Percentiles rank a stretch among this genome's conserved stretches.
phyloP scores from a whole-genome alignment of 2,113 vertebrate genomes.

The Tragelaphus scriptus region DNA sequence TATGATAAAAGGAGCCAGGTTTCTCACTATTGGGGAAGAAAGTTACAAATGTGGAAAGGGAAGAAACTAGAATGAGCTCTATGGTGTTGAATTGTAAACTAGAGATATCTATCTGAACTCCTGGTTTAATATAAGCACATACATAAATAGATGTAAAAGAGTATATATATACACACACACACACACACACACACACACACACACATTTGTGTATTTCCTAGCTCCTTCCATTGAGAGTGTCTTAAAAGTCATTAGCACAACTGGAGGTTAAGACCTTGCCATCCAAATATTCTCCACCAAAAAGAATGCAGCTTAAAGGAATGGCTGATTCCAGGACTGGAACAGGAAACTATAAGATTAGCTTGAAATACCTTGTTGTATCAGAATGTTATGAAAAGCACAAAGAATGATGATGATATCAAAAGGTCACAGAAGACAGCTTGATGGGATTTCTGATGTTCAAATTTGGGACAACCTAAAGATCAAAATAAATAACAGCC shows the following conservation, averaged over 20 bases:
- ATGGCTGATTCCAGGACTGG: not conserved
- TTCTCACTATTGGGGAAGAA: not conserved
- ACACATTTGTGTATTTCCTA: not conserved
- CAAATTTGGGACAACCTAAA: not conserved
- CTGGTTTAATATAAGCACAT: not conserved
- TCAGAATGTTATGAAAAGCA: not conserved
- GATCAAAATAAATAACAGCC: not conserved
- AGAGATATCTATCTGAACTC: not conserved
- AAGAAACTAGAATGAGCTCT: not conserved
- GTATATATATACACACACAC: no score
- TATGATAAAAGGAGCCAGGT: not conserved
- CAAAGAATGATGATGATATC: not conserved
- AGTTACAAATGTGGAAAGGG: not conserved
- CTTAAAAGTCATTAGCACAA: not conserved
- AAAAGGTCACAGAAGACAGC: not conserved
- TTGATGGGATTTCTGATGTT: not conserved
- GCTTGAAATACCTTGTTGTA: not conserved
- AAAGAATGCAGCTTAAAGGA: not conserved
- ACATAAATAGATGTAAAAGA: not conserved
- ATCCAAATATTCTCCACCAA: conserved; percentile 11
- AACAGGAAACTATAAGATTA: not conserved
- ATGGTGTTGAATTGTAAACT: not conserved
- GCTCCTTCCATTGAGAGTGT: not conserved
- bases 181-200: not conserved
- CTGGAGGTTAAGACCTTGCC: not conserved